A percentile compares a stretch with the other conserved stretches of the same genome.
Evolutionary conservation across 2,113 vertebrate species (phyloP).

Genomic region (Rhagologus leucostigma): DNA sequence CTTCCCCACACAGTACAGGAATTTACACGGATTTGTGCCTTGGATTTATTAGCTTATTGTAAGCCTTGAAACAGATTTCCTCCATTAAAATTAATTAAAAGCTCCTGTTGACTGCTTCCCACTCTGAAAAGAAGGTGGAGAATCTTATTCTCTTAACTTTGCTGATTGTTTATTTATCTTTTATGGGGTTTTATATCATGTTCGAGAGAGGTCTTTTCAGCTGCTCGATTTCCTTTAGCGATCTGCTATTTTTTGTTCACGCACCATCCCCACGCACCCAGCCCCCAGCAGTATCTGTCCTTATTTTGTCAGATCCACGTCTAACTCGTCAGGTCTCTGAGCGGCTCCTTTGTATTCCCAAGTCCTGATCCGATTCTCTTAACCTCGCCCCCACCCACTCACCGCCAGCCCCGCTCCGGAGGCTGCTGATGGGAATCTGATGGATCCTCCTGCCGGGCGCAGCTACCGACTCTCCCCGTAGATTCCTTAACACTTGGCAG

Average conservation of each 20-base stretch:
- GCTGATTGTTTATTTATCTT: constrained; percentile 15
- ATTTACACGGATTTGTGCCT: constrained; percentile 73
- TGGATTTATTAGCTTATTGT: constrained; percentile 74
- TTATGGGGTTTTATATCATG: neutral
- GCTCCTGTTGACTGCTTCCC: constrained; percentile 60
- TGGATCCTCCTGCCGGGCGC: neutral
- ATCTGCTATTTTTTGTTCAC: neutral
- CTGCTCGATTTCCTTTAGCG: neutral
- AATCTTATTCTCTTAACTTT: constrained; percentile 29
- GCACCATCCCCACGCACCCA: neutral
- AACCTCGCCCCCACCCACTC: neutral
- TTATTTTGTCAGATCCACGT: neutral
- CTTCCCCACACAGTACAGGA: constrained; percentile 48
- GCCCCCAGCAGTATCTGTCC: neutral
- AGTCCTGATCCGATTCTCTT: neutral
- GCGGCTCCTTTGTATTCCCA: neutral
- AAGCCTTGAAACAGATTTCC: constrained; percentile 70
- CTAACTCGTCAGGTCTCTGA: neutral
- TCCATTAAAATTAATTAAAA: constrained; percentile 77
- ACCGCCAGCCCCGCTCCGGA: neutral
- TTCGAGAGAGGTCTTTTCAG: neutral
- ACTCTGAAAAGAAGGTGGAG: constrained; percentile 26
- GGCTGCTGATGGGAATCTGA: neutral
- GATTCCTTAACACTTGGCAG: neutral
- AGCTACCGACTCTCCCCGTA: neutral